A percentile compares a stretch with the other conserved stretches of the same genome.
phyloP scores from a whole-genome alignment of 2,797 vertebrate genomes.

The Emydoidea blandingii region DNA sequence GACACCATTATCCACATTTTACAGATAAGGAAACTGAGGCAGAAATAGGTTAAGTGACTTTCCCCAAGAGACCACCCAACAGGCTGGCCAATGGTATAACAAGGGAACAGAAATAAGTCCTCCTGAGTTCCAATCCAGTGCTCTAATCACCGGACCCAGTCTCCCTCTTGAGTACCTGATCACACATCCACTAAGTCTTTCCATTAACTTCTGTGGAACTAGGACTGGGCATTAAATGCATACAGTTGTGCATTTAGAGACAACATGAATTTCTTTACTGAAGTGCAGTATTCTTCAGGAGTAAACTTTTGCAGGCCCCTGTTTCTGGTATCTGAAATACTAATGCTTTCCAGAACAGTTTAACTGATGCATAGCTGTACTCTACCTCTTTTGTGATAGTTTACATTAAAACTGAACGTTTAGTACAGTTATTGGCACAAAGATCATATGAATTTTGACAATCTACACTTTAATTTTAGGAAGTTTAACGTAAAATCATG shows the following conservation, averaged over 20 bases:
- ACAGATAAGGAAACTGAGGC: background rate
- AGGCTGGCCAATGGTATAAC: background rate
- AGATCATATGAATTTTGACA: background rate
- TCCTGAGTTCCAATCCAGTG: background rate
- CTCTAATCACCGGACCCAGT: background rate
- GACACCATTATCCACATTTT: background rate
- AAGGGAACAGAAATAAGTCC: background rate
- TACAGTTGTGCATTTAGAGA: background rate
- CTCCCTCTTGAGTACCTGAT: background rate
- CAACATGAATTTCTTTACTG: slow-evolving; percentile 20
- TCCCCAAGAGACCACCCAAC: background rate
- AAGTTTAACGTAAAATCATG: background rate
- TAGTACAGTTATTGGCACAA: slow-evolving; percentile 7
- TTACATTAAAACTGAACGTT: slow-evolving; percentile 5
- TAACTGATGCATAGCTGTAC: background rate
- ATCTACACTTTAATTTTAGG: background rate
- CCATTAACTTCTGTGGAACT: background rate
- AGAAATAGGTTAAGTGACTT: background rate
- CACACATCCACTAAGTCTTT: background rate
- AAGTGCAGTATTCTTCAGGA: slow-evolving; percentile 3
- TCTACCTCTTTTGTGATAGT: background rate
- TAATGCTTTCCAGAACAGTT: background rate
- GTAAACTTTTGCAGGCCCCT: background rate
- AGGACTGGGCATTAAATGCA: background rate
- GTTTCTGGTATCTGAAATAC: background rate